phyloP scores from a whole-genome alignment of 1,140 invertebrate species.

The Mylabris phalerata region DNA sequence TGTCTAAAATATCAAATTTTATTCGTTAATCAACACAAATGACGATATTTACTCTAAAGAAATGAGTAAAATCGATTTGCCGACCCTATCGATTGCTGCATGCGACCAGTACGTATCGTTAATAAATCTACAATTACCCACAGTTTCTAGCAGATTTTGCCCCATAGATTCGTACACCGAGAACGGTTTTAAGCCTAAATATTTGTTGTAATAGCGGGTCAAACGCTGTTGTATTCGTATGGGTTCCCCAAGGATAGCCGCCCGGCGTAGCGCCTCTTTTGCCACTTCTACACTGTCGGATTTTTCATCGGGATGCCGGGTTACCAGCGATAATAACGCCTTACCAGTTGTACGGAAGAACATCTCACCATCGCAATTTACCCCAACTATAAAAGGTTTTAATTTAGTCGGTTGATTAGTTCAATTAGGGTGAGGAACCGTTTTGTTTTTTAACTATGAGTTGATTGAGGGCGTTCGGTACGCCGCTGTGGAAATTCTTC shows the following conservation, averaged over 20 bases:
- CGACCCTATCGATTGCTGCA: slow-evolving; percentile 39
- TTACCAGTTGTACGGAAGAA: slow-evolving; percentile 62
- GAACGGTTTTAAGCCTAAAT: slow-evolving; percentile 43
- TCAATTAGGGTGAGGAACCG: slow-evolving; percentile 18
- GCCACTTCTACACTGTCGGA: slow-evolving; percentile 58
- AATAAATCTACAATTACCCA: slow-evolving; percentile 33
- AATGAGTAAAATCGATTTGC: slow-evolving; percentile 46
- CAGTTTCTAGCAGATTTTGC: slow-evolving; percentile 34
- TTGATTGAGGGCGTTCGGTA: slow-evolving; percentile 36
- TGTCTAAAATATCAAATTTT: slow-evolving; percentile 49
- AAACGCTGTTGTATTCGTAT: slow-evolving; percentile 59
- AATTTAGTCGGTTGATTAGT: not conserved
- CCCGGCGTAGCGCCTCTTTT: slow-evolving; percentile 60
- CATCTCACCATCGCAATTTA: slow-evolving; percentile 61
- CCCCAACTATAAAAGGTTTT: slow-evolving; percentile 44
- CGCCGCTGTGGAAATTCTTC: slow-evolving; percentile 35
- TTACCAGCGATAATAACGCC: slow-evolving; percentile 48
- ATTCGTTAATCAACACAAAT: slow-evolving; percentile 6
- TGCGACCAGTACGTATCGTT: slow-evolving; percentile 40
- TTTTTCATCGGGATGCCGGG: slow-evolving; percentile 54
- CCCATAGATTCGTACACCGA: slow-evolving; percentile 40
- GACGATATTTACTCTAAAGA: slow-evolving; percentile 45
- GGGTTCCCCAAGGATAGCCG: slow-evolving; percentile 62
- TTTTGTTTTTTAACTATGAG: slow-evolving; percentile 36
- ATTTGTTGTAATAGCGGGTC: slow-evolving; percentile 61